Evolutionary conservation across 1,140 invertebrate genomes (phyloP), one percentile per base, ranked within the genome.

Genomic region (Lordiphosa collinella): DNA sequence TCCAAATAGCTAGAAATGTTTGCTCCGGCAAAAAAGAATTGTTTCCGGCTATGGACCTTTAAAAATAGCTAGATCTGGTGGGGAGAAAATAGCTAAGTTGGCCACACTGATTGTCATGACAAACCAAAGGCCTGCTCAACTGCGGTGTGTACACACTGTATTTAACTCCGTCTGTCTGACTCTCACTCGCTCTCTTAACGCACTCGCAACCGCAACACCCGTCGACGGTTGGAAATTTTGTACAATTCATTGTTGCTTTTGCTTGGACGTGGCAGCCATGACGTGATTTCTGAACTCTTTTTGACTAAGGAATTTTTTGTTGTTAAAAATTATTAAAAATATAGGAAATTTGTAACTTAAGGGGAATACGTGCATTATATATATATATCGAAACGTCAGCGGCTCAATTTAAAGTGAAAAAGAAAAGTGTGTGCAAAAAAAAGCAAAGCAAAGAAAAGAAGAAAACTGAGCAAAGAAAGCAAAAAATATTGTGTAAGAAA

Each of bases 181-280:
- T 71, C 41, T 37, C 61, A 58, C 64, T 32, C 46, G 62, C 60
- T 46, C 44, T 44, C 35, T 61, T 68, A 69, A 65, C 61, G 66
- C 58, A 71, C 63, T 66, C 67, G 67, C 63, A 70, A 65, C 52
- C 62, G 67, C 67, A 67, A 67, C 57, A 44, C 22, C 25, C 41
- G 41, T 29, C 22, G 41, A 44, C 41, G 41, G 41, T 44, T 44
- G 41, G 41, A 44, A 44, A 51, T 64, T 64, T 64, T 75, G 58
- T 80, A 67, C 76, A 68, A 80, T 80, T 85, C 79, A 88, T 88
- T 88, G 86, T 88, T 88, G 86, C 82, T 88, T 88, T 88, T 88
- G 86, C 82, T 88, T 88, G 86, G 82, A 88, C 86, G 86, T 88
- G 86, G 86, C 86, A 88, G 86, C 86, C 86, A 88, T 88, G 86